A percentile compares a stretch with the other conserved stretches of the same genome.
Conservation (phyloP, 2,113 vertebrate species). For the Hyaena hyaena region DNA sequence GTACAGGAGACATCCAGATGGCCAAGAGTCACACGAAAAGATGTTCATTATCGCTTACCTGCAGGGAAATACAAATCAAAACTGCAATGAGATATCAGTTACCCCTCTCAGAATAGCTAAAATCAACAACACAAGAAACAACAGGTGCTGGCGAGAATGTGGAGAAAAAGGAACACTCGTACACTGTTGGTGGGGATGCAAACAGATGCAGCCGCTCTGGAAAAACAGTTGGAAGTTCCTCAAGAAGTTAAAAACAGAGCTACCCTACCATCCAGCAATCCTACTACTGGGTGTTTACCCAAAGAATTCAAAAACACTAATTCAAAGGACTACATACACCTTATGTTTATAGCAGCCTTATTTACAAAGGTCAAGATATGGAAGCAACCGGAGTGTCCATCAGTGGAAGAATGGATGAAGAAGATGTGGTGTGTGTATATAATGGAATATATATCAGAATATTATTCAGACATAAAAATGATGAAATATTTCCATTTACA, state of each 20-base stretch:
- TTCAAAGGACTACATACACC: background rate
- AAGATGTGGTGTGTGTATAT: background rate
- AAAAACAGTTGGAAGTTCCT: background rate
- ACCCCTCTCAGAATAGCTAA: background rate
- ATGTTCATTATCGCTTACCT: background rate
- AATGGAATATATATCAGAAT: background rate
- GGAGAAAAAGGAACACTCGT: background rate
- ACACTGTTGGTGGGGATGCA: background rate
- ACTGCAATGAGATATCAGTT: background rate
- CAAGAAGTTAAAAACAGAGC: background rate
- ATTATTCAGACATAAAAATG: background rate
- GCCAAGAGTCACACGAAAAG: background rate
- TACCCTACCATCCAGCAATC: background rate
- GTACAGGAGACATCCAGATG: background rate
- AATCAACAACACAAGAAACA: background rate
- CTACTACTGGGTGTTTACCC: background rate
- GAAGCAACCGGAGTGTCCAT: background rate
- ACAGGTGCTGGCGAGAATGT: background rate
- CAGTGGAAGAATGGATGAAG: background rate
- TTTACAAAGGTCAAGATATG: background rate
- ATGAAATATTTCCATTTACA: background rate
- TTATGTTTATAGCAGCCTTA: background rate
- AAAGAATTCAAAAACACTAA: background rate
- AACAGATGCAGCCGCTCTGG: background rate
- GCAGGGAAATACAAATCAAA: background rate